A percentile compares a stretch with the other conserved stretches of the same genome.
phyloP scores from a whole-genome alignment of 2,113 vertebrate species.

The Todiramphus chloris region DNA sequence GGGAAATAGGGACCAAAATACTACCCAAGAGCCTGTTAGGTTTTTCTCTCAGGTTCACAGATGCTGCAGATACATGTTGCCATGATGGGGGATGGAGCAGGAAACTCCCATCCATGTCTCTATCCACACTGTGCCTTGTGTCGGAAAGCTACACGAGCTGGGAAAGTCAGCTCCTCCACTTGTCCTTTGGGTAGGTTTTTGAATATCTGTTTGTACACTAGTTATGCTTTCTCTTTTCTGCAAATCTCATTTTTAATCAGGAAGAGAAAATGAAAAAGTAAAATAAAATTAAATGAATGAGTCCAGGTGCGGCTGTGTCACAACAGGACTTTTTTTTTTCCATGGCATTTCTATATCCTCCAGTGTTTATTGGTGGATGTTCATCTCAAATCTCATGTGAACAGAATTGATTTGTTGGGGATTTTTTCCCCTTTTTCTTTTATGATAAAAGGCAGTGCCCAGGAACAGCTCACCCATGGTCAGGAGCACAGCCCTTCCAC shows the following conservation, averaged over 20 bases:
- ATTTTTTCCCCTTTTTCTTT: background rate
- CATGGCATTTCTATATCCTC: conserved; percentile 2
- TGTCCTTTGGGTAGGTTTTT: background rate
- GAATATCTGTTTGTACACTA: background rate
- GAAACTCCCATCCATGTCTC: background rate
- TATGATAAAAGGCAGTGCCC: background rate
- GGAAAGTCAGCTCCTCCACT: background rate
- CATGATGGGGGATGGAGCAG: background rate
- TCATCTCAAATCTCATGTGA: background rate
- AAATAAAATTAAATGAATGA: background rate
- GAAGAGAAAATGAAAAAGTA: background rate
- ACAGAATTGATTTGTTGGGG: background rate
- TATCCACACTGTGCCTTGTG: background rate
- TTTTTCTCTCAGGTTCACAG: background rate
- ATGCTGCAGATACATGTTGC: background rate
- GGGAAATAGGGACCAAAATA: background rate
- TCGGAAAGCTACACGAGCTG: accelerated
- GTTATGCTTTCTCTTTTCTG: background rate
- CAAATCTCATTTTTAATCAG: conserved; percentile 15
- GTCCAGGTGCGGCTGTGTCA: background rate
- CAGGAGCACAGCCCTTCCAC: background rate
- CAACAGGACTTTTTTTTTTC: background rate
- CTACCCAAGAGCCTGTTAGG: too few relatives aligned
- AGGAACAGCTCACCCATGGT: background rate
- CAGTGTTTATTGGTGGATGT: background rate